Base-by-base conservation (phyloP, 2,113 vertebrate species). In the Pampusana beccarii region DNA sequence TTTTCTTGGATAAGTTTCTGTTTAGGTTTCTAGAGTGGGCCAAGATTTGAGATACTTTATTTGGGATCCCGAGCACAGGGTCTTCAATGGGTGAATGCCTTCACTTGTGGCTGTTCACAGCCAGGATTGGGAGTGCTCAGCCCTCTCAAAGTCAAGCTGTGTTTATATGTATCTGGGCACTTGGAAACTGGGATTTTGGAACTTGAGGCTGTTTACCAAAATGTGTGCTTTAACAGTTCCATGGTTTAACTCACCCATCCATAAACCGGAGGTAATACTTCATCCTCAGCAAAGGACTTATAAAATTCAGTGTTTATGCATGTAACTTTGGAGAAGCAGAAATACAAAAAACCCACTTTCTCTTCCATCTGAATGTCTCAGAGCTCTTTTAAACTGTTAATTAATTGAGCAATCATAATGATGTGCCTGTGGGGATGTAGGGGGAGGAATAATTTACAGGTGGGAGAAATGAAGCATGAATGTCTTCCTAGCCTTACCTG, bases 381-480 rank as follows among this genome's bases (percentile, higher is more conserved):
- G 62, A 90, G 78, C 78, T 91, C 81, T 95, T 95, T 91, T 93
- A 96, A 88, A 86, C 61, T 65, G 73, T 75, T 97, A 84, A 87
- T 95, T 95, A 96, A 96, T 95, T 95, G 93, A 97, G 80, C 73
- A 95, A 90, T 93, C 93, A 91, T 89, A 87, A 96, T 91, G 93
- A 96, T 86, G 62, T 2, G 25, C 67, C 95, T 77, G 70, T 92
- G 62, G 90, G 90, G 62, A 87, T 61, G 62, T 80, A 95, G 46
- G 9, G 58, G 84, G 84, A 93, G 92, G 94, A 96, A 95, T 95
- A 95, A 95, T 90, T 94, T 95, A 91, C 92, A 94, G 92, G 93
- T 93, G 95, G 95, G 71, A 88, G 95, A 95, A 96, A 97, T 96
- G 96, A 96, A 90, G 96, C 95, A 93, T 96, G 94, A 95, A 97